Evolutionary conservation across 2,888 invertebrate species (phyloP).

Genomic region (Clusia tigrina): DNA sequence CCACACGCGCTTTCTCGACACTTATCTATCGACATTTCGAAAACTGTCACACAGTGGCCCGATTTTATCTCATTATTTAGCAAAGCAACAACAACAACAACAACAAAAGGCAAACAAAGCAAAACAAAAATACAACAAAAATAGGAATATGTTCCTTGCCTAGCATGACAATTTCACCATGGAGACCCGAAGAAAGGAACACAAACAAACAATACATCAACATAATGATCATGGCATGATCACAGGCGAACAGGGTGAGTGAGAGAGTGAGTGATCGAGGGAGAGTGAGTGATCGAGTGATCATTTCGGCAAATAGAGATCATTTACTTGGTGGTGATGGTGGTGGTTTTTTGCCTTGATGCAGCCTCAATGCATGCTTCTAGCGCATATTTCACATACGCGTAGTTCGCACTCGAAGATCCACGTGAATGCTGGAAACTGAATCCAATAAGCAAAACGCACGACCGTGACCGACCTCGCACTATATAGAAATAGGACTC

Average conservation of each 20-base stretch:
- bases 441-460: constrained; percentile 6
- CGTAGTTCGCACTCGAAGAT: not conserved
- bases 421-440: not conserved
- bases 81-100: not conserved
- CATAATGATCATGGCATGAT: not conserved
- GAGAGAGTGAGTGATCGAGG: not conserved
- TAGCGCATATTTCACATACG: too few relatives aligned
- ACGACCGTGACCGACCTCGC: constrained; percentile 8
- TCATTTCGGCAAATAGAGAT: too few relatives aligned
- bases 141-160: too few relatives aligned
- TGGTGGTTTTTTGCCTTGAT: not conserved
- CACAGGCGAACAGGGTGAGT: not conserved
- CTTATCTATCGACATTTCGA: not conserved
- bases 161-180: not conserved
- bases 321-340: not conserved
- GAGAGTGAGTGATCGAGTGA: not conserved
- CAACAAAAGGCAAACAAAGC: not conserved
- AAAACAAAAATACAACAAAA: too few relatives aligned
- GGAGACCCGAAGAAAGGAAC: not conserved
- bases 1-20: not conserved
- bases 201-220: constrained; percentile 6
- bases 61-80: constrained; percentile 3
- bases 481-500: not conserved
- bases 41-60: not conserved
- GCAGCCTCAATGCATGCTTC: too few relatives aligned